Evolutionary conservation across 2,888 invertebrate species (phyloP), one percentile per base, ranked within the genome.

Genomic region (Chloroclysta siterata): DNA sequence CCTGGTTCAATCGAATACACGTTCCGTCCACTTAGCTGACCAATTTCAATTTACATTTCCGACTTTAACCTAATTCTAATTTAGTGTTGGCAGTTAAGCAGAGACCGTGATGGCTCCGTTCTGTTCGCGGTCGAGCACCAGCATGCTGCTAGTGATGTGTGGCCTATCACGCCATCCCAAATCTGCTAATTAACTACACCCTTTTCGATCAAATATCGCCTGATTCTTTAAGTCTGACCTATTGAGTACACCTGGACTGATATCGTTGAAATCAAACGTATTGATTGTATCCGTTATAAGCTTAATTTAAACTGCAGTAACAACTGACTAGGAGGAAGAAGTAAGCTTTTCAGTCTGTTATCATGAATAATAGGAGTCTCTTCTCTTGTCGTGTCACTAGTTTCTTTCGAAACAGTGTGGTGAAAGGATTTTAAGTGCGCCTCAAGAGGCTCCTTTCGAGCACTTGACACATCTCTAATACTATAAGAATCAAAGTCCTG

Each of bases 111-210:
- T 39, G 11, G 11, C 10, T 39, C 11, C 11, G 36, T 39, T 39
- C 36, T 11, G 36, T 11, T 39, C 36, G 36, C 33, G 33, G 10
- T 39, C n/a, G 33, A 22, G 22, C n/a, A 3, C n/a, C 22, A 22
- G 22, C n/a, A 3, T 51, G 11, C 22, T 22, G 22, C 22, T 22
- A 22, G n/a, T 33, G 28, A 10, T 42, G 13, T 22, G 33, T 65
- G 61, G 15, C 65, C 53, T 65, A 61, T 65, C 65, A 65, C 65
- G 65, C 65, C 10, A 65, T 53, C 39, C 53, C 46, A 22, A 44
- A 60, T 41, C 41, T 28, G 29, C 50, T 55, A 52, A 64, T 60
- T 60, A 63, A 57, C 36, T 48, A 8, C 36, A 42, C 11, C 29
- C 42, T 50, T 14, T 33, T 54, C 14, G 42, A 53, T 56, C 41